Percentiles rank a stretch among this genome's conserved stretches.
Evolutionary conservation across 2,797 vertebrate genomes (phyloP).

Genomic region (Jordanella pulchra): DNA sequence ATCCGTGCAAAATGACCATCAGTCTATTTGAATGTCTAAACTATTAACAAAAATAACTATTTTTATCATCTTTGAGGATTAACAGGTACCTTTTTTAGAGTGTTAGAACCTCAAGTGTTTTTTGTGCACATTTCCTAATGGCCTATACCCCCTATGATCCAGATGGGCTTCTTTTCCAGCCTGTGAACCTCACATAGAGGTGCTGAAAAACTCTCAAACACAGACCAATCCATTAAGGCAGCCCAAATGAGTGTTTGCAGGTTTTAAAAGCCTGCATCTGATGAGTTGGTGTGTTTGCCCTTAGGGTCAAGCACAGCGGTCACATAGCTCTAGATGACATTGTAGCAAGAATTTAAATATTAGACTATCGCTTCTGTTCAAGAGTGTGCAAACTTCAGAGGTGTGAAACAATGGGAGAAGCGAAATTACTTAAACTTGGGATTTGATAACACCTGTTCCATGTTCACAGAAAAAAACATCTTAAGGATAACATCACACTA

Average conservation of each 20-base stretch:
- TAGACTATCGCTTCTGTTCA: background rate
- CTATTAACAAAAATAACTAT: slow-evolving; percentile 19
- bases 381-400: slow-evolving; percentile 25
- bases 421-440: slow-evolving; percentile 16
- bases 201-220: slow-evolving; percentile 72
- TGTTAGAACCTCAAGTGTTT: slow-evolving; percentile 69
- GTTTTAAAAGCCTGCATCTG: slow-evolving; percentile 66
- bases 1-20: background rate
- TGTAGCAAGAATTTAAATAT: slow-evolving; percentile 10
- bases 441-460: slow-evolving; percentile 31
- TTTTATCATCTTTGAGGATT: slow-evolving; percentile 42
- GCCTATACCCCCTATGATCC: slow-evolving; percentile 65
- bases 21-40: background rate
- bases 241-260: slow-evolving; percentile 68
- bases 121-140: slow-evolving; percentile 55
- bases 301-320: slow-evolving; percentile 60
- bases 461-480: slow-evolving; percentile 36
- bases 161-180: slow-evolving; percentile 72
- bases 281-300: slow-evolving; percentile 70
- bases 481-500: slow-evolving; percentile 21
- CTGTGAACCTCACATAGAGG: slow-evolving; percentile 69
- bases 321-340: slow-evolving; percentile 34
- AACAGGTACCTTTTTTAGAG: slow-evolving; percentile 64
- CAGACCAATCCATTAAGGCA: slow-evolving; percentile 63
- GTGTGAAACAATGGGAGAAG: slow-evolving; percentile 12